These are phyloP conservation scores for Rhimphoctona megacephalus DNA, from an alignment of 2,888 invertebrate species.

Conservation along the genomic window DNA sequence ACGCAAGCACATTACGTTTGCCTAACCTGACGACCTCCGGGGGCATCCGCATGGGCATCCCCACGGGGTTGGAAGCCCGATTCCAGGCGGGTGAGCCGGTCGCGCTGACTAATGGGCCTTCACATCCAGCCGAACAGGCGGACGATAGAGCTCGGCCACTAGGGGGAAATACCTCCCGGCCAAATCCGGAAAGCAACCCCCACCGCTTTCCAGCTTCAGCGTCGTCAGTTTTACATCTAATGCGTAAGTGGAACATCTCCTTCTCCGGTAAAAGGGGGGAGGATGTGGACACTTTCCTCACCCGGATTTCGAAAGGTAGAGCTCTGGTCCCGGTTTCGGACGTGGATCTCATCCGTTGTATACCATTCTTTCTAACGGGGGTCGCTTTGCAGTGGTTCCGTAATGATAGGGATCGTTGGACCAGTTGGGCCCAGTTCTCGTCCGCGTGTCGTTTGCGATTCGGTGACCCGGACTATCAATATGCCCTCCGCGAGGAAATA, in stretches of 20 bases:
- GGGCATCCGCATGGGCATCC: too few species aligned
- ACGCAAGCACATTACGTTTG: too few species aligned
- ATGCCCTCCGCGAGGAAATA: slow-evolving; percentile 20
- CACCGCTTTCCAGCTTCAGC: neutral
- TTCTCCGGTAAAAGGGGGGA: slow-evolving; percentile 10
- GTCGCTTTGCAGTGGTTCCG: slow-evolving; percentile 42
- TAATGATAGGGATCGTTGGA: slow-evolving; percentile 14
- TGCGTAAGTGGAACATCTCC: slow-evolving; percentile 41
- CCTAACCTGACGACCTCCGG: too few species aligned
- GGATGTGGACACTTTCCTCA: slow-evolving; percentile 28
- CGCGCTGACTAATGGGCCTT: too few species aligned
- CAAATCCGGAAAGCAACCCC: too few species aligned
- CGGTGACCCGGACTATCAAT: slow-evolving; percentile 3
- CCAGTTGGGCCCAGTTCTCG: neutral
- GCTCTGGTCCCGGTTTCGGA: neutral
- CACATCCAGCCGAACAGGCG: too few species aligned
- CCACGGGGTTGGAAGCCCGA: too few species aligned
- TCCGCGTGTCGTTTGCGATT: slow-evolving; percentile 14
- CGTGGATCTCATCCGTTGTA: slow-evolving; percentile 1
- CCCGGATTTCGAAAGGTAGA: neutral
- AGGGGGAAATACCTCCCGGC: too few species aligned
- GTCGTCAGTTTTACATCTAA: neutral
- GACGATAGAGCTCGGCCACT: too few species aligned
- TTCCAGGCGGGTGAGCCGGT: too few species aligned
- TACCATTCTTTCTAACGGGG: slow-evolving; percentile 46